These are phyloP conservation scores for Belonocnema kinseyi DNA, from an alignment of 1,140 invertebrate species.

Conservation along the genomic window DNA sequence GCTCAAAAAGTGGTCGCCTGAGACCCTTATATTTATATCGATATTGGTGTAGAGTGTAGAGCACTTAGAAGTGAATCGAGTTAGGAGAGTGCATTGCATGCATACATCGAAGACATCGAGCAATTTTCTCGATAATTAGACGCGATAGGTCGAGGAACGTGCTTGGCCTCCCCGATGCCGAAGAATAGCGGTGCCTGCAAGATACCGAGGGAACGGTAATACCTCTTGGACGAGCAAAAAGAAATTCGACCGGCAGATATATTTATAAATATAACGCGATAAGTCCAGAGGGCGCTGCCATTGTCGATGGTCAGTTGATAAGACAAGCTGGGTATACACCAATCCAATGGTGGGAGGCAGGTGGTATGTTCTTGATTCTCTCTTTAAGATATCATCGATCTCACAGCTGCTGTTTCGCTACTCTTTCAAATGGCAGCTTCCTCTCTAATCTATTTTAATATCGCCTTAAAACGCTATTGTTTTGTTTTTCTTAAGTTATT, in stretches of 20 bases:
- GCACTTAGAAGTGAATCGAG: slow-evolving; percentile 43
- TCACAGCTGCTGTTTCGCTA: slow-evolving; percentile 53
- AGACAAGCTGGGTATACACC: slow-evolving; percentile 32
- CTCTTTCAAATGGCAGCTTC: slow-evolving; percentile 42
- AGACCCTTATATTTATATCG: slow-evolving; percentile 30
- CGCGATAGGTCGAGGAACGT: slow-evolving; percentile 56
- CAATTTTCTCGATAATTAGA: slow-evolving; percentile 67
- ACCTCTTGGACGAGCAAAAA: slow-evolving; percentile 26
- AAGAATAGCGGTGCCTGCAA: slow-evolving; percentile 41
- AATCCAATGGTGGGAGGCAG: slow-evolving; percentile 60
- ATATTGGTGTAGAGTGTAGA: slow-evolving; percentile 36
- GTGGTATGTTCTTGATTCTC: slow-evolving; percentile 57
- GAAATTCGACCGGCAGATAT: not conserved
- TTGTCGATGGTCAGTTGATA: slow-evolving; percentile 54
- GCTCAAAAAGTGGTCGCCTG: slow-evolving; percentile 16
- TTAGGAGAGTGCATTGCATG: slow-evolving; percentile 49
- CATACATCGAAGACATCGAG: slow-evolving; percentile 52
- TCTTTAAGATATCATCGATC: slow-evolving; percentile 55
- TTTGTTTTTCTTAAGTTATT: no score
- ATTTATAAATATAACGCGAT: slow-evolving; percentile 32
- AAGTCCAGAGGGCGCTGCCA: slow-evolving; percentile 48
- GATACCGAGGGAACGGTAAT: slow-evolving; percentile 25
- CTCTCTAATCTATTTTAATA: not conserved
- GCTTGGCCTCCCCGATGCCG: slow-evolving; percentile 48
- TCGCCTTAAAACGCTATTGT: not conserved